Conservation (phyloP, 2,113 vertebrate genomes). For the Tiliqua scincoides region DNA sequence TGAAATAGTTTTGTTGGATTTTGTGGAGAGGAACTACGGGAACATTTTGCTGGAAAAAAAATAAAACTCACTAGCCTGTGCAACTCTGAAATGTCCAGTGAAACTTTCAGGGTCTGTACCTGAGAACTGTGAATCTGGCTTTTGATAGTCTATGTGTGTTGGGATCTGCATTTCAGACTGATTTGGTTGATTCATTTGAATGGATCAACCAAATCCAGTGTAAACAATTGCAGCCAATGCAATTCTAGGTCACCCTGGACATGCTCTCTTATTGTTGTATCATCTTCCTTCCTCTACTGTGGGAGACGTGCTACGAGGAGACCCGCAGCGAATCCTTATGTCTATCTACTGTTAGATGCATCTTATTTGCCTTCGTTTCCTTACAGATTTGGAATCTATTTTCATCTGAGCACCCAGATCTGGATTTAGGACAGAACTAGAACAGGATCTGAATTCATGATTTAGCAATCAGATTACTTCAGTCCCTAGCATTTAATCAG, state of each 20-base stretch:
- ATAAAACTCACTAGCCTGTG: too few species aligned
- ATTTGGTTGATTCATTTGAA: neutral
- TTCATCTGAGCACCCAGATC: neutral
- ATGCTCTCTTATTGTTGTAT: neutral
- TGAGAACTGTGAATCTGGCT: neutral
- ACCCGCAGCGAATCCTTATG: too few species aligned
- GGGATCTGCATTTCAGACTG: neutral
- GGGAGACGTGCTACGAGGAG: neutral
- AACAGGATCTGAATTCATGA: neutral
- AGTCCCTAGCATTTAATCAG: neutral
- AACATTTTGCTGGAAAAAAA: neutral
- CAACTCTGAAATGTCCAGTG: neutral
- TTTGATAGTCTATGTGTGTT: neutral
- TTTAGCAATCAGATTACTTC: neutral
- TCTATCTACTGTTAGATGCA: neutral
- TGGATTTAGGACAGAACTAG: neutral
- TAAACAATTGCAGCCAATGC: neutral
- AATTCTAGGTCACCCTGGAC: neutral
- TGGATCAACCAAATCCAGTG: neutral
- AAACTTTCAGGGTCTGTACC: too few species aligned
- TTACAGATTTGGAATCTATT: neutral
- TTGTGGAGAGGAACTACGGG: neutral
- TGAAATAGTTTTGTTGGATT: neutral
- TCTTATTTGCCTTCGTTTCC: neutral
- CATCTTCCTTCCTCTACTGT: neutral